phyloP scores from a whole-genome alignment of 2,797 vertebrate species.

The Echiichthys vipera region DNA sequence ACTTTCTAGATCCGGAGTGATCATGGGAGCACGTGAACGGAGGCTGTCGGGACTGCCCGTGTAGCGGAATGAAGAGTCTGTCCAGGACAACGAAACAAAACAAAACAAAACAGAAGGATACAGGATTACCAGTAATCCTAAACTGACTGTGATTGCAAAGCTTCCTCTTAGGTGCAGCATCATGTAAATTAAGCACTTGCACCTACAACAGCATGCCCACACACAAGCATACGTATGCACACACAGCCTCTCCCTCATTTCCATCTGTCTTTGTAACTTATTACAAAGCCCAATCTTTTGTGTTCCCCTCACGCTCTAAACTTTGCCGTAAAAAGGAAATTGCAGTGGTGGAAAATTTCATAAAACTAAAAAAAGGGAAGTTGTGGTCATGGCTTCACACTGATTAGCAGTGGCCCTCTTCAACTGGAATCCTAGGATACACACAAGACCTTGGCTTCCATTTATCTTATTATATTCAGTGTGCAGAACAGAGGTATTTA shows the following conservation, averaged over 20 bases:
- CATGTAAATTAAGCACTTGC: conserved; percentile 1
- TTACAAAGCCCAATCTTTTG: conserved; percentile 45
- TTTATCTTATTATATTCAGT: conserved; percentile 38
- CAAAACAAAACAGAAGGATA: background rate
- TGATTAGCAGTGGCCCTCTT: conserved; percentile 21
- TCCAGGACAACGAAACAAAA: background rate
- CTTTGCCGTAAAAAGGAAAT: conserved; percentile 53
- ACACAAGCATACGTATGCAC: background rate
- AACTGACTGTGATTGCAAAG: conserved; percentile 28
- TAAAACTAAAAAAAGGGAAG: conserved; percentile 40
- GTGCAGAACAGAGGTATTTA: background rate
- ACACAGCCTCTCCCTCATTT: conserved; percentile 25
- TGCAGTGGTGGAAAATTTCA: conserved; percentile 60
- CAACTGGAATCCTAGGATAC: conserved; percentile 3
- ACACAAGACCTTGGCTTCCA: background rate
- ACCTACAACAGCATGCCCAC: too few species aligned
- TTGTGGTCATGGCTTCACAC: conserved; percentile 3
- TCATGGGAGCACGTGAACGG: conserved; percentile 96
- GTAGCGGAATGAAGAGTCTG: conserved; percentile 97
- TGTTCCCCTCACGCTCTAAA: conserved; percentile 22
- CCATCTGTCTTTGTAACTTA: conserved; percentile 46
- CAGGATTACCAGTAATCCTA: conserved; percentile 13
- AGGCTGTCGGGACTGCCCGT: conserved; percentile 98
- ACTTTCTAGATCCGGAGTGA: conserved; percentile 97
- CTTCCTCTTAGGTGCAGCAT: conserved; percentile 8